Evolutionary conservation across 2,113 vertebrate genomes (phyloP).

Genomic region (Verasper variegatus): DNA sequence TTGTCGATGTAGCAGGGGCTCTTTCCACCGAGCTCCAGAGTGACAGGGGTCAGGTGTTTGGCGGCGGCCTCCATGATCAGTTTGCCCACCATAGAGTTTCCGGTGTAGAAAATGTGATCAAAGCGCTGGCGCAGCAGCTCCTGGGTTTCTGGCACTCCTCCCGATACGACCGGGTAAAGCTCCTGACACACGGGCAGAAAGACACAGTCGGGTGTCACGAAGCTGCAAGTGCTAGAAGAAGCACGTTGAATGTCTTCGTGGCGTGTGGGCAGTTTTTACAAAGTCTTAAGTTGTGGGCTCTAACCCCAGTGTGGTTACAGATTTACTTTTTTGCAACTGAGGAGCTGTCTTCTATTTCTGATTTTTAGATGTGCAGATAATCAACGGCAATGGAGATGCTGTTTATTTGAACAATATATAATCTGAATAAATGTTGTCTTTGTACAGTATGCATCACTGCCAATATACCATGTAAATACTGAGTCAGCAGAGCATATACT

Average conservation of each 20-base stretch:
- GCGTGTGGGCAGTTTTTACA: neutral
- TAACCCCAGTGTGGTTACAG: no score
- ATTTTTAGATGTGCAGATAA: no score
- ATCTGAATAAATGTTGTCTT: no score
- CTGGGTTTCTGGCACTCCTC: constrained; percentile 88
- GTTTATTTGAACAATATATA: no score
- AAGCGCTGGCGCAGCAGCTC: constrained; percentile 89
- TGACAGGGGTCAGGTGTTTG: constrained; percentile 91
- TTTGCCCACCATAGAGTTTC: constrained; percentile 85
- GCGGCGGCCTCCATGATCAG: constrained; percentile 90
- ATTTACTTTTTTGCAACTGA: no score
- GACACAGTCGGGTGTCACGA: neutral
- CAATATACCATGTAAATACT: no score
- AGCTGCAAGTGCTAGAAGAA: neutral
- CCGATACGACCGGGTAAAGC: constrained; percentile 87
- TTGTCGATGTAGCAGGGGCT: constrained; percentile 95
- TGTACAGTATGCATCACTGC: no score
- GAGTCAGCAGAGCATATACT: no score
- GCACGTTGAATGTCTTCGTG: neutral
- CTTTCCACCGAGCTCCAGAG: constrained; percentile 94
- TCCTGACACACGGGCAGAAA: constrained; percentile 76
- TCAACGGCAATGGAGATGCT: no score
- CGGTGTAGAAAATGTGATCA: constrained; percentile 94
- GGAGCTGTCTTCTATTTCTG: no score
- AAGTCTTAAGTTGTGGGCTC: neutral